Evolutionary conservation across 2,797 vertebrate genomes (phyloP).

Genomic region (Lithobates pipiens): DNA sequence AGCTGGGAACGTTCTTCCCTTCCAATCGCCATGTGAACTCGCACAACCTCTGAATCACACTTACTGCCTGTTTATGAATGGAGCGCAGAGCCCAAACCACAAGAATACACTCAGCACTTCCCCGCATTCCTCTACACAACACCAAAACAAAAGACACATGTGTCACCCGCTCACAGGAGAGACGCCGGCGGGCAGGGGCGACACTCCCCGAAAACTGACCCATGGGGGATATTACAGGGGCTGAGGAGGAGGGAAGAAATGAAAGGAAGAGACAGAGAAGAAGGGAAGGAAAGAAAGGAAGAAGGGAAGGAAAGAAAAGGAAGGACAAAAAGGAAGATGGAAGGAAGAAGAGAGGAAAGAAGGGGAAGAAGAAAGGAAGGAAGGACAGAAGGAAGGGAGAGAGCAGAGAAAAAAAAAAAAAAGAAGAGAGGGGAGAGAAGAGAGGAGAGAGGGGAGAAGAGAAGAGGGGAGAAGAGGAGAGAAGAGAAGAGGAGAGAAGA

Average conservation of each 20-base stretch:
- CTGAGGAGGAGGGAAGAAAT: background rate
- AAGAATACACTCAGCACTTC: slow-evolving; percentile 2
- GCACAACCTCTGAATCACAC: slow-evolving; percentile 23
- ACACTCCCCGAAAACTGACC: background rate
- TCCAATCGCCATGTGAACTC: slow-evolving; percentile 8
- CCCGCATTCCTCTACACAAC: background rate
- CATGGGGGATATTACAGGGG: too few relatives aligned
- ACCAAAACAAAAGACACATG: too few relatives aligned
- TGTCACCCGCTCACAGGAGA: background rate
- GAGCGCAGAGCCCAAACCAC: background rate
- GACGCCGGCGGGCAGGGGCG: background rate
- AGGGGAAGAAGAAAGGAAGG: too few relatives aligned
- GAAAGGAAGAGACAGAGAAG: background rate
- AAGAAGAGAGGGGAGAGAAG: too few relatives aligned
- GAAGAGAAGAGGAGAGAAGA: too few relatives aligned
- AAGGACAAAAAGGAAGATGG: too few relatives aligned
- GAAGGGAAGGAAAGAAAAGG: too few relatives aligned
- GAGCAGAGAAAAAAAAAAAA: too few relatives aligned
- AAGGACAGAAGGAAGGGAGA: too few relatives aligned
- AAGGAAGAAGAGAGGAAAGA: too few relatives aligned
- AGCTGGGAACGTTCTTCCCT: background rate
- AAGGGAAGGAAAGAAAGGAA: background rate
- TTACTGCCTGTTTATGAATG: background rate
- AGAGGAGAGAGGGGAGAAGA: too few relatives aligned
- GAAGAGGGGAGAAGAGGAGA: too few relatives aligned